A percentile compares a stretch with the other conserved stretches of the same genome.
Evolutionary conservation across 2,888 invertebrate species (phyloP).

Genomic region (Eilema sororculum): DNA sequence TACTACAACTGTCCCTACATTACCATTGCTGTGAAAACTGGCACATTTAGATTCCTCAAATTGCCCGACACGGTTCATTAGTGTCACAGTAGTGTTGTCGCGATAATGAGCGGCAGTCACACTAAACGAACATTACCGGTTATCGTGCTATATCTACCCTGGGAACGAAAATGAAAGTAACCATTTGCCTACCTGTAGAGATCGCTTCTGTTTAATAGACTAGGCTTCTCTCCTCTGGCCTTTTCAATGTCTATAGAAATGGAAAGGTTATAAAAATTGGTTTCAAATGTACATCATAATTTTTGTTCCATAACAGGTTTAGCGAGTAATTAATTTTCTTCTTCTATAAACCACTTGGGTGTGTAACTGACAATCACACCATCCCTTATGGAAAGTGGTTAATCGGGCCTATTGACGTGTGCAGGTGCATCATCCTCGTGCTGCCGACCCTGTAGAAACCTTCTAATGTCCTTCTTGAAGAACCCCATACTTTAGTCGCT

Average conservation of each 20-base stretch:
- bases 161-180: slow-evolving; percentile 68
- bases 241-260: neutral
- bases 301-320: neutral
- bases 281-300: neutral
- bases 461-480: no score
- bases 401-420: no score
- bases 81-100: slow-evolving; percentile 39
- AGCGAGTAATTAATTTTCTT: neutral
- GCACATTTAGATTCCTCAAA: slow-evolving; percentile 35
- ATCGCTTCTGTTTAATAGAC: slow-evolving; percentile 11
- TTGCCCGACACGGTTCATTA: slow-evolving; percentile 35
- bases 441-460: no score
- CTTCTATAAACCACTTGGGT: no score
- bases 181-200: slow-evolving; percentile 22
- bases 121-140: slow-evolving; percentile 64
- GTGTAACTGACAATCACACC: no score
- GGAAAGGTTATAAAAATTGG: neutral
- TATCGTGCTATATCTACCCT: slow-evolving; percentile 45
- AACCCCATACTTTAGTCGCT: no score
- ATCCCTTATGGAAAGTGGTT: no score
- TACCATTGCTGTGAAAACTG: slow-evolving; percentile 25
- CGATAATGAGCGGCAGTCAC: slow-evolving; percentile 67
- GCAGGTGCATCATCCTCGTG: no score
- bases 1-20: slow-evolving; percentile 8
- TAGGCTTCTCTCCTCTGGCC: no score